phyloP scores from a whole-genome alignment of 2,113 vertebrate species.

The Aix galericulata region DNA sequence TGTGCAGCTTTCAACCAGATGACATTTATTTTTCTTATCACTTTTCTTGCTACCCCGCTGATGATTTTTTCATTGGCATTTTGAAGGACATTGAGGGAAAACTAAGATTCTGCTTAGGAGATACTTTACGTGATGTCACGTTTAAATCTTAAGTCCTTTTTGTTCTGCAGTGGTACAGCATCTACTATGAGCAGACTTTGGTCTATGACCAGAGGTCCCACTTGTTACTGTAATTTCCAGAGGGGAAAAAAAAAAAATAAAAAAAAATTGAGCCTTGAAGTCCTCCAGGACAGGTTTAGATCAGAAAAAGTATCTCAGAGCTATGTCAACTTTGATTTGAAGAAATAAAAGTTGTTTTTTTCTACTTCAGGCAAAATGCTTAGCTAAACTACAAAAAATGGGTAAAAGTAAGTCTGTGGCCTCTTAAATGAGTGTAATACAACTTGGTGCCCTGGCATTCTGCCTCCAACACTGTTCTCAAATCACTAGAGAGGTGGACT shows the following conservation, averaged over 20 bases:
- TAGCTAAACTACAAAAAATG: neutral
- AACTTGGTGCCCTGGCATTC: neutral
- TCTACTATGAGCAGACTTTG: neutral
- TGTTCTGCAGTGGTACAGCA: neutral
- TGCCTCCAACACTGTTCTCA: neutral
- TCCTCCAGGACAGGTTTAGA: neutral
- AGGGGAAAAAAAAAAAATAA: neutral
- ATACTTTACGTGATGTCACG: fast-evolving
- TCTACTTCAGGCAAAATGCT: neutral
- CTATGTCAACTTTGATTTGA: neutral
- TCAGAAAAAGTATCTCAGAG: neutral
- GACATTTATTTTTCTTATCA: neutral
- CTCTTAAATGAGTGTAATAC: neutral
- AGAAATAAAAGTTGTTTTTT: neutral
- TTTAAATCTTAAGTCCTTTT: neutral
- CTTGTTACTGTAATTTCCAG: neutral
- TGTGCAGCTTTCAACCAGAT: neutral
- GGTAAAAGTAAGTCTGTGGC: neutral
- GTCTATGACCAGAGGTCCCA: neutral
- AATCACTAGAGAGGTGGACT: neutral
- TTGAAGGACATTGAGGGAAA: neutral
- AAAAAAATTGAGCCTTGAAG: neutral
- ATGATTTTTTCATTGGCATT: neutral
- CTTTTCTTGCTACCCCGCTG: neutral
- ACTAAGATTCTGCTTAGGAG: neutral